Percentiles rank a stretch among this genome's conserved stretches.
Conservation (phyloP, 2,888 invertebrate species). For the Polymixis lichenea region DNA sequence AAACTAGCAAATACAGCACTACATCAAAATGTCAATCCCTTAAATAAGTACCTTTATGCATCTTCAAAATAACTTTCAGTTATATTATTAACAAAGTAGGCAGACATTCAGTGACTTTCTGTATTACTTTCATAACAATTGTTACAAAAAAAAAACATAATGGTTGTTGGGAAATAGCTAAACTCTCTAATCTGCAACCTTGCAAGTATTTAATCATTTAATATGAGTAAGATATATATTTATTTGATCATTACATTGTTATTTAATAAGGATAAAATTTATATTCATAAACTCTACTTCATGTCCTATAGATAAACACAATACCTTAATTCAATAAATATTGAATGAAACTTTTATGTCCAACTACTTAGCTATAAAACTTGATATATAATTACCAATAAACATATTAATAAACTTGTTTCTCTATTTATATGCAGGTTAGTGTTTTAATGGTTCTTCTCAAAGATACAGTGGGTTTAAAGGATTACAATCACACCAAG, state of each 20-base stretch:
- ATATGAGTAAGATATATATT: constrained; percentile 41
- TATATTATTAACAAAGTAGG: constrained; percentile 36
- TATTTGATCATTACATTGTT: constrained; percentile 56
- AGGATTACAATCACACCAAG: constrained; percentile 1
- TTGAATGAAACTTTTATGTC: constrained; percentile 33
- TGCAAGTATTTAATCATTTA: constrained; percentile 46
- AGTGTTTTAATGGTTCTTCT: constrained; percentile 21
- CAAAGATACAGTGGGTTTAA: background rate
- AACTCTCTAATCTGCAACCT: constrained; percentile 30
- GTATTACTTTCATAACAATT: constrained; percentile 18
- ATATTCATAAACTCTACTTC: constrained; percentile 28
- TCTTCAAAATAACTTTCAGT: constrained; percentile 44
- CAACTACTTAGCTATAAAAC: constrained; percentile 22
- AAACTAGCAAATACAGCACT: constrained; percentile 69
- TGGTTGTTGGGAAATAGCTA: constrained; percentile 33
- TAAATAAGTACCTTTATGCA: constrained; percentile 63
- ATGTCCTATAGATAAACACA: constrained; percentile 29
- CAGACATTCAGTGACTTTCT: constrained; percentile 41
- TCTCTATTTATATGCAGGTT: constrained; percentile 13
- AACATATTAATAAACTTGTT: constrained; percentile 40
- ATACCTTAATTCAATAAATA: constrained; percentile 31
- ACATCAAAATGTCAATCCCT: constrained; percentile 65
- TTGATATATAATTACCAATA: constrained; percentile 29
- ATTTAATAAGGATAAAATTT: constrained; percentile 55
- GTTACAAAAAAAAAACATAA: constrained; percentile 13